Base-by-base conservation (phyloP, 2,113 vertebrate species). In the Tachysurus vachellii region DNA sequence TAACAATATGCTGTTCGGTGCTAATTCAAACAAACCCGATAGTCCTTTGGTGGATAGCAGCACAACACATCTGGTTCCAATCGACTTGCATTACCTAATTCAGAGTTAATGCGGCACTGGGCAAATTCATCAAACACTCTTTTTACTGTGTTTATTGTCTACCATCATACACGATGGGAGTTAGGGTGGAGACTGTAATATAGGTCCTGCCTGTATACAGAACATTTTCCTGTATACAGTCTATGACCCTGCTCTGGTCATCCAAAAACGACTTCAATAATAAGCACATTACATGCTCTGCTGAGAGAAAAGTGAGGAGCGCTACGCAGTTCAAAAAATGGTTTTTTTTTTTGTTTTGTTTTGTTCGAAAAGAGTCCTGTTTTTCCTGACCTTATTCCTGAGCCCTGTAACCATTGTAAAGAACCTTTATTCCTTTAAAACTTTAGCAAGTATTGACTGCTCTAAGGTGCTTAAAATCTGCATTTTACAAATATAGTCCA, bases 261-360 rank as follows among this genome's bases (percentile, higher is more conserved):
- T 90, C 91, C 90, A 92, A 89, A 92, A 86, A 68, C 61, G 85
- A 90, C 91, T 89, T 92, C 89, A 93, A 91, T 93, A 94, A 95
- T 92, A 93, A 91, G 89, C 90, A 91, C 89, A 93, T 93, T 92
- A 93, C 93, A 92, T 83, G 88, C 86, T 85, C 91, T 89, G 92
- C 91, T 92, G 92, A 95, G 92, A 91, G 89, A 86, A 86, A 91
- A 90, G 93, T 89, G 88, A 87, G 89, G 89, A 44, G 88, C 80
- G 89, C 87, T 83, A 56, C 28, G 59, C 88, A 86, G 83, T 94
- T 93, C 93, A 95, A 94, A 70, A 90, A 93, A 95, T 95, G 95
- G 6, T 47, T 6, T 50, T 5, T 7, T 50, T 92, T 93, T 91
- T 91, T 87, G 91, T 94, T 93, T 93, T 36, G 36, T 36, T 92